phyloP scores from a whole-genome alignment of 2,888 invertebrate species.

The Drosophila longiperda region DNA sequence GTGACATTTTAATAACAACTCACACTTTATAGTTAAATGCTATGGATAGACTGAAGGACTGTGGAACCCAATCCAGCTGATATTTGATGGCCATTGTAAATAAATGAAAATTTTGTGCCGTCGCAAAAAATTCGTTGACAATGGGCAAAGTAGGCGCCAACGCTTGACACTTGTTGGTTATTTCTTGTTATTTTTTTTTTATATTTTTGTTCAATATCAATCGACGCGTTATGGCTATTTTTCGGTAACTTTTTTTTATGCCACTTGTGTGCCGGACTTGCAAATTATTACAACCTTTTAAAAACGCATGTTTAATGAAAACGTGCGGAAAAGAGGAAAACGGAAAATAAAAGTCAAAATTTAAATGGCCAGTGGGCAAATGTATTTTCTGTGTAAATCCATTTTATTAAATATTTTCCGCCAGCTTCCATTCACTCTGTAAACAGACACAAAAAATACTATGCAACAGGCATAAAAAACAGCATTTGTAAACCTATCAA shows the following conservation, averaged over 20 bases:
- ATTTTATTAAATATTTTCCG: slow-evolving; percentile 22
- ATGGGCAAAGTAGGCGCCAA: slow-evolving; percentile 24
- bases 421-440: slow-evolving; percentile 1
- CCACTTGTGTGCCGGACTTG: slow-evolving; percentile 7
- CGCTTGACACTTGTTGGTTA: slow-evolving; percentile 21
- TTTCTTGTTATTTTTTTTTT: not conserved
- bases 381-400: slow-evolving; percentile 26
- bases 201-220: slow-evolving; percentile 8
- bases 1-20: slow-evolving; percentile 44
- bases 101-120: slow-evolving; percentile 24
- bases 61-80: slow-evolving; percentile 10
- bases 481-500: not conserved
- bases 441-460: not conserved
- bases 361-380: slow-evolving; percentile 29
- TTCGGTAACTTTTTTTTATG: slow-evolving; percentile 17
- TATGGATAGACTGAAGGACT: slow-evolving; percentile 12
- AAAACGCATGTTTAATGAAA: slow-evolving; percentile 45
- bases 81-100: slow-evolving; percentile 29
- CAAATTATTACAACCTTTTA: slow-evolving; percentile 54
- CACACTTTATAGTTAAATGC: slow-evolving; percentile 43
- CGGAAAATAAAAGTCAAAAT: slow-evolving; percentile 9
- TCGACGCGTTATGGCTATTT: slow-evolving; percentile 36
- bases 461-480: not conserved
- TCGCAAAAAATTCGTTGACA: slow-evolving; percentile 23
- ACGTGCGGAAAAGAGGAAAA: slow-evolving; percentile 4